phyloP scores from a whole-genome alignment of 2,113 vertebrate species.

The Tamias sibiricus region DNA sequence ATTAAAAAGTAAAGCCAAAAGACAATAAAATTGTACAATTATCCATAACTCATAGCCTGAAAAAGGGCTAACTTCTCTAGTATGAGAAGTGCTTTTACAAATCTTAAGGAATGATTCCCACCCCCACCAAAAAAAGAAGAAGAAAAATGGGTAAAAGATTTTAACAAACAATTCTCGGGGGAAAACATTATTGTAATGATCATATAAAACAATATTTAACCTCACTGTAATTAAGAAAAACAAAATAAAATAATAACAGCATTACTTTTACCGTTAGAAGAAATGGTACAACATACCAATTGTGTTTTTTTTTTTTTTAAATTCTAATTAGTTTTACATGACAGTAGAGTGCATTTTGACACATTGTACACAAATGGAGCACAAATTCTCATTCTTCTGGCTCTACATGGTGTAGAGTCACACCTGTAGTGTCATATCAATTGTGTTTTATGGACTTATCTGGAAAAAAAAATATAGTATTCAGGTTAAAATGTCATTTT shows the following conservation, averaged over 20 bases:
- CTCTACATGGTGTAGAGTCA: too few species aligned
- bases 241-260: not conserved
- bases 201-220: not conserved
- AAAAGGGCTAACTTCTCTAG: not conserved
- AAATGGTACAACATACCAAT: not conserved
- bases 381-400: too few species aligned
- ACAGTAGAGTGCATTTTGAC: too few species aligned
- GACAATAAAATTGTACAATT: not conserved
- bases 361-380: too few species aligned
- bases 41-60: not conserved
- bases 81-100: not conserved
- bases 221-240: not conserved
- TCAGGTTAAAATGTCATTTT: not conserved
- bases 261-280: not conserved
- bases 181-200: not conserved
- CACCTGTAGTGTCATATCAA: too few species aligned
- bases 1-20: not conserved
- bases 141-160: constrained; percentile 22
- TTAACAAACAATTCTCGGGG: not conserved
- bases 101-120: not conserved
- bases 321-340: too few species aligned
- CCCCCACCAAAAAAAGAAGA: not conserved
- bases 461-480: not conserved
- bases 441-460: not conserved
- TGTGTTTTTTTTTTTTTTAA: too few species aligned